phyloP scores from a whole-genome alignment of 35 echinoderm and acorn worm species.

The Apostichopus parvimensis region DNA sequence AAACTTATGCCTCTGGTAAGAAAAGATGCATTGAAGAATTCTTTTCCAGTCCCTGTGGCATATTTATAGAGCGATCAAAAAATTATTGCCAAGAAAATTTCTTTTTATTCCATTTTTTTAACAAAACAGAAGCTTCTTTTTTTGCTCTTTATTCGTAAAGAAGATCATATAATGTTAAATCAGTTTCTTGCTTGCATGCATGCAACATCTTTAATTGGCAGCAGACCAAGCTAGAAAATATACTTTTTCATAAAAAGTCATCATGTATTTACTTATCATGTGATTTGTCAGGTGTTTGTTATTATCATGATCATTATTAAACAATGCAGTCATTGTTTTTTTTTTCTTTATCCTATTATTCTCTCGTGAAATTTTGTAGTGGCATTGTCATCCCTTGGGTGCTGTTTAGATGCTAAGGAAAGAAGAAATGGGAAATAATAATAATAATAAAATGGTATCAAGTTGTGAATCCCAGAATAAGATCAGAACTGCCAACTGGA shows the following conservation, averaged over 20 bases:
- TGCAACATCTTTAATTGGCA: background rate
- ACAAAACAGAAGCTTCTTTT: background rate
- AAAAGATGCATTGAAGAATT: too few relatives aligned
- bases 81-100: too few relatives aligned
- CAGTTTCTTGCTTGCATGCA: slow-evolving; percentile 1
- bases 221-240: slow-evolving; percentile 2
- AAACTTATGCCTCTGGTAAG: too few relatives aligned
- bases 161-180: background rate
- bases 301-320: slow-evolving; percentile 41
- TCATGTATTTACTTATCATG: slow-evolving; percentile 27
- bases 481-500: background rate
- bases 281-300: slow-evolving; percentile 24
- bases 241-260: slow-evolving; percentile 11
- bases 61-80: too few relatives aligned
- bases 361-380: slow-evolving; percentile 30
- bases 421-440: too few relatives aligned
- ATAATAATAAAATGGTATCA: too few relatives aligned
- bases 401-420: background rate
- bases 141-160: background rate
- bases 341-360: slow-evolving; percentile 8
- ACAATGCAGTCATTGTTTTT: slow-evolving; percentile 48
- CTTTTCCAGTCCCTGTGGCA: too few relatives aligned
- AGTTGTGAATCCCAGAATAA: too few relatives aligned
- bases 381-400: slow-evolving; percentile 12
- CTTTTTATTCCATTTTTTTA: background rate